phyloP scores from a whole-genome alignment of 2,888 invertebrate genomes.

The Epinotia nisella region DNA sequence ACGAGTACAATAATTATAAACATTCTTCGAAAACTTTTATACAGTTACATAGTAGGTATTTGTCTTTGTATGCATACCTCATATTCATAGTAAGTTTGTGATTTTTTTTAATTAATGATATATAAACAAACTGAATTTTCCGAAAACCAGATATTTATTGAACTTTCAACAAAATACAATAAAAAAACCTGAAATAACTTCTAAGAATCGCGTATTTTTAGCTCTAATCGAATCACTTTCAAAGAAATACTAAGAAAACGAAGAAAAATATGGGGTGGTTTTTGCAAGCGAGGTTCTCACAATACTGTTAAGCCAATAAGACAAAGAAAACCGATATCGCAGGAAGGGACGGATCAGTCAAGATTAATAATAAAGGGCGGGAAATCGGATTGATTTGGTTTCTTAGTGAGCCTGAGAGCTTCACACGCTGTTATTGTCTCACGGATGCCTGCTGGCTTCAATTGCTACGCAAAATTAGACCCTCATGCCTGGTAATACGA shows the following conservation, averaged over 20 bases:
- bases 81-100: too few species aligned
- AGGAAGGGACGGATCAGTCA: constrained; percentile 37
- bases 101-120: too few species aligned
- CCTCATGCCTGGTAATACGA: background rate
- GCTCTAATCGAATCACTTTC: background rate
- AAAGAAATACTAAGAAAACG: background rate
- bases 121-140: too few species aligned
- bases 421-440: constrained; percentile 25
- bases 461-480: background rate
- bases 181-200: background rate
- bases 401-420: constrained; percentile 9
- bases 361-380: constrained; percentile 47
- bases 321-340: constrained; percentile 51
- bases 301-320: constrained; percentile 57
- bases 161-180: background rate
- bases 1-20: too few species aligned
- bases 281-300: constrained; percentile 33
- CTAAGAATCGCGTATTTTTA: background rate
- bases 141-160: too few species aligned
- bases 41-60: too few species aligned
- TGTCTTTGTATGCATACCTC: too few species aligned
- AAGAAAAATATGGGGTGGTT: constrained; percentile 24
- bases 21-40: too few species aligned
- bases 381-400: constrained; percentile 46
- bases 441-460: background rate